Evolutionary conservation across 2,888 invertebrate genomes (phyloP), one percentile per base, ranked within the genome.

Genomic region (Willowsia nigromaculata): DNA sequence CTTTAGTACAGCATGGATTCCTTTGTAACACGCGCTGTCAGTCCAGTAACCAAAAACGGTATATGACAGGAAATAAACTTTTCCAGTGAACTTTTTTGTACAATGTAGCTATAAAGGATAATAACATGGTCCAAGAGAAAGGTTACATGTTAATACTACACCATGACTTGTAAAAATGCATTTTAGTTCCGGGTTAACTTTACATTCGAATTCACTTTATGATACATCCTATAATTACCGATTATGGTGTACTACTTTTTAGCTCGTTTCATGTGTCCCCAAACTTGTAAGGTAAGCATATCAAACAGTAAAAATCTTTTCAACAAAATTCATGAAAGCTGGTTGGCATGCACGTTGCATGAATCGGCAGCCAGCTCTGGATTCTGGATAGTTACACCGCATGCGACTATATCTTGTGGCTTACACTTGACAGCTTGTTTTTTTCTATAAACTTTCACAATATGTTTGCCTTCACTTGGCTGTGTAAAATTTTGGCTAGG

Each of bases 61-160:
- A 47, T 15, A 47, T 47, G 40, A 50, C 18, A 13, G 1, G 50
- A 43, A 5, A 50, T 18, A 50, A 50, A n/a, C 27, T 25, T 59
- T 18, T 18, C 5, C 18, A 59, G 59, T n/a, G 11, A 74, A 74
- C 22, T 74, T 74, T 74, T 74, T 40, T 43, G 43, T 43, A 43
- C 40, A 74, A 74, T 74, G 43, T 43, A 74, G 43, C 40, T 50
- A 18, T 74, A 43, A 18, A 33, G 59, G 18, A 50, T 43, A 74
- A 74, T 74, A 74, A 74, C 13, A 5, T 53, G 53, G 18, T 22
- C 6, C 18, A 22, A 18, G 53, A 18, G 53, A 53, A 53, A 53
- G 53, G 53, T 53, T 53, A 53, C 18, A 18, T n/a, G n/a, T n/a
- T n/a, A n/a, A n/a, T n/a, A n/a, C n/a, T n/a, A n/a, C n/a, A n/a